phyloP scores from a whole-genome alignment of 2,888 invertebrate genomes.

The Epiblema foenella region DNA sequence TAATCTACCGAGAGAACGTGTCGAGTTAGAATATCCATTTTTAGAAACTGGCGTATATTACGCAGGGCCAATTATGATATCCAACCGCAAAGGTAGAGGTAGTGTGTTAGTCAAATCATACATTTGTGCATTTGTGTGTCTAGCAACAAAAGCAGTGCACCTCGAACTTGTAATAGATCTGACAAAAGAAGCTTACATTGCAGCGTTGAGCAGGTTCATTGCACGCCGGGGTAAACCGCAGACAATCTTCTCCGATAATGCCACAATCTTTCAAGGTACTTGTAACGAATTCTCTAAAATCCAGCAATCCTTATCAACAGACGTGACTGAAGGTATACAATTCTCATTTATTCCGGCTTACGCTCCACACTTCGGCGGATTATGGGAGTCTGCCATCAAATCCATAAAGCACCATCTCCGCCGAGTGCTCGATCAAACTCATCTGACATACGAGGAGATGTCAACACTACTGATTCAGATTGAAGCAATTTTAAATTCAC shows the following conservation, averaged over 20 bases:
- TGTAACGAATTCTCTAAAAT: too few species aligned
- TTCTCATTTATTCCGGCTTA: too few species aligned
- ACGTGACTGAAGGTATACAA: too few species aligned
- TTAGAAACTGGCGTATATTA: neutral
- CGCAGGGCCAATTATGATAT: neutral
- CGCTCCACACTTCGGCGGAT: too few species aligned
- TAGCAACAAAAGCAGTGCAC: slow-evolving; percentile 25
- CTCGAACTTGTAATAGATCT: slow-evolving; percentile 40
- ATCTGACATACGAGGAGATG: slow-evolving; percentile 6
- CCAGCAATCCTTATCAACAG: too few species aligned
- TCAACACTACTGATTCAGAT: slow-evolving; percentile 2
- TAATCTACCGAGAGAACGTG: too few species aligned
- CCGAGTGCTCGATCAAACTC: neutral
- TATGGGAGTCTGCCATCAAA: slow-evolving; percentile 7
- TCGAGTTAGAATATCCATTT: neutral
- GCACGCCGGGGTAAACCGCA: slow-evolving; percentile 32
- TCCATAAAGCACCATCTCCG: neutral
- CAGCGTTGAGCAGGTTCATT: slow-evolving; percentile 40
- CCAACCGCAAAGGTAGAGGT: neutral
- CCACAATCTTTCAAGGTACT: too few species aligned
- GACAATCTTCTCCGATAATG: neutral
- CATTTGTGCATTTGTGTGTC: neutral
- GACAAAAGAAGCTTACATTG: slow-evolving; percentile 27
- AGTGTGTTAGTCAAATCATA: neutral
- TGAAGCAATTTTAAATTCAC: neutral